A percentile compares a stretch with the other conserved stretches of the same genome.
These are phyloP conservation scores for Tachystola acroxantha DNA, from an alignment of 2,888 invertebrate species.

Conservation along the genomic window DNA sequence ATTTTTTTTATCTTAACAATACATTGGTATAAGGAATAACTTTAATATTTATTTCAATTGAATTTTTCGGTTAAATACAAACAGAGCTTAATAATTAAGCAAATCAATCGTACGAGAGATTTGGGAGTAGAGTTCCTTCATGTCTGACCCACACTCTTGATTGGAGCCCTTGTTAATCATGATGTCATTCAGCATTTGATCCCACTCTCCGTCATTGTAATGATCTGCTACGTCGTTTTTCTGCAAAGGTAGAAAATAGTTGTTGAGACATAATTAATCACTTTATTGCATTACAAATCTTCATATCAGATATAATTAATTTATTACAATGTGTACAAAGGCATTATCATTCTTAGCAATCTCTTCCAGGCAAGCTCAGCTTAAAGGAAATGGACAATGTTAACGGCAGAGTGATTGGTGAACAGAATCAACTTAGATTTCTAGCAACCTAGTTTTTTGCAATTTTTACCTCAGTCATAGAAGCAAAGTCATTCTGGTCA, in stretches of 20 bases:
- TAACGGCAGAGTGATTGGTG: too few relatives aligned
- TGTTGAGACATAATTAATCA: neutral
- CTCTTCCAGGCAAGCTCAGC: too few relatives aligned
- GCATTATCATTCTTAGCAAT: too few relatives aligned
- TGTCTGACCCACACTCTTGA: constrained; percentile 59
- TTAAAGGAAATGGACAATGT: too few relatives aligned
- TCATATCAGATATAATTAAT: neutral
- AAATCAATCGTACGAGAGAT: constrained; percentile 70
- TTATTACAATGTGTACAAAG: neutral
- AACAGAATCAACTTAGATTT: too few relatives aligned
- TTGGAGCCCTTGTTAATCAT: constrained; percentile 49
- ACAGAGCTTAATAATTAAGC: constrained; percentile 55
- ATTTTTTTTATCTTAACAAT: constrained; percentile 39
- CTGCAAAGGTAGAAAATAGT: constrained; percentile 30
- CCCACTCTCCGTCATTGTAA: constrained; percentile 68
- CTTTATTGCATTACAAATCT: neutral
- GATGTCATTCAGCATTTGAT: constrained; percentile 69
- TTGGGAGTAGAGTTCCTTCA: constrained; percentile 68
- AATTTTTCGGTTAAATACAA: constrained; percentile 12
- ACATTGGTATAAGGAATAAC: constrained; percentile 40
- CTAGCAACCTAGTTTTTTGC: too few relatives aligned
- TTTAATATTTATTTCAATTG: constrained; percentile 17
- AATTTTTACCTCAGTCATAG: constrained; percentile 48
- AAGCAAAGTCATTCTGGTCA: constrained; percentile 57
- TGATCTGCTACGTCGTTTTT: constrained; percentile 46